A percentile compares a stretch with the other conserved stretches of the same genome.
phyloP scores from a whole-genome alignment of 1,140 invertebrate species.

The Diabrotica virgifera region DNA sequence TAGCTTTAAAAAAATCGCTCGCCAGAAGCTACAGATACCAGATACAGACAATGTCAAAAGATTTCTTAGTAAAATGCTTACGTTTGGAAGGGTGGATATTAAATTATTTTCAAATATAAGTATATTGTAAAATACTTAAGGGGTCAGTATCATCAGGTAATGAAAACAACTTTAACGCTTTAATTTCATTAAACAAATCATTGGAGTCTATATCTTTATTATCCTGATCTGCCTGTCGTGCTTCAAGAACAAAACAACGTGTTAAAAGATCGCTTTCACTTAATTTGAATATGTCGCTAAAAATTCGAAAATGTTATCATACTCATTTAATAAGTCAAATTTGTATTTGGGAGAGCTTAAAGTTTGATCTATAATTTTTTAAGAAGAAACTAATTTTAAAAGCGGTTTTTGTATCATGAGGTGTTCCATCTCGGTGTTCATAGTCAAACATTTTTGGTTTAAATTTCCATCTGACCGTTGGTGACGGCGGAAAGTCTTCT shows the following conservation, averaged over 20 bases:
- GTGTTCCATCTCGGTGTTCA: neutral
- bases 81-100: conserved; percentile 13
- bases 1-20: conserved; percentile 32
- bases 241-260: neutral
- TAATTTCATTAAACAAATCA: too few relatives aligned
- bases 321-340: conserved; percentile 3
- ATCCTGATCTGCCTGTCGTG: too few relatives aligned
- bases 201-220: too few relatives aligned
- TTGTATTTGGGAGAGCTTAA: neutral
- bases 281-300: neutral
- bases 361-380: neutral
- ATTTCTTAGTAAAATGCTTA: conserved; percentile 21
- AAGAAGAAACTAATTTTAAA: conserved; percentile 9
- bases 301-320: neutral
- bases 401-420: neutral
- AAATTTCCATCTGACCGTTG: neutral
- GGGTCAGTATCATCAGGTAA: too few relatives aligned
- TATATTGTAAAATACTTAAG: neutral
- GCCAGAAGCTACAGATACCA: conserved; percentile 22
- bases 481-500: neutral
- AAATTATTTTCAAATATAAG: too few relatives aligned
- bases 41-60: conserved; percentile 29
- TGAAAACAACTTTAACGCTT: too few relatives aligned
- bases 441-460: conserved; percentile 10
- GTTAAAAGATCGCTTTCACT: neutral